A percentile compares a stretch with the other conserved stretches of the same genome.
These are phyloP conservation scores for Dermatemys mawii DNA, from an alignment of 2,113 vertebrate species.

Conservation along the genomic window DNA sequence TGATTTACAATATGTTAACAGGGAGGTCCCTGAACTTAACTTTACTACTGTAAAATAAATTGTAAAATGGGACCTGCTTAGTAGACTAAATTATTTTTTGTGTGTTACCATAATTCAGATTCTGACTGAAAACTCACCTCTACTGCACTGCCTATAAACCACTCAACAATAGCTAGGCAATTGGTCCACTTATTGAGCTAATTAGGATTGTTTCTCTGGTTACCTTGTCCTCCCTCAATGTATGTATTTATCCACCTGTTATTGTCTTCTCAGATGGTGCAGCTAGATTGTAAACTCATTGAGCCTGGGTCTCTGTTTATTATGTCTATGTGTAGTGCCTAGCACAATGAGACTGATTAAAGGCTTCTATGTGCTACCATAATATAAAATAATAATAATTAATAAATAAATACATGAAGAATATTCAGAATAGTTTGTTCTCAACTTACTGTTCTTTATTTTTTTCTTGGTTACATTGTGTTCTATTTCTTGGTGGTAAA, in stretches of 20 bases:
- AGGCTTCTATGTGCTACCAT: neutral
- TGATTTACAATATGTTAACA: neutral
- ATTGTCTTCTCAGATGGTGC: neutral
- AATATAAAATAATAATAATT: neutral
- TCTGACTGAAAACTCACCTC: neutral
- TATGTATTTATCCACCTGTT: neutral
- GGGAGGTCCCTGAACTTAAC: neutral
- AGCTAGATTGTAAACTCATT: neutral
- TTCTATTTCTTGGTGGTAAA: fast-evolving
- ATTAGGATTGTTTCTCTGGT: neutral
- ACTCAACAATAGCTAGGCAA: neutral
- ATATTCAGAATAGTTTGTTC: neutral
- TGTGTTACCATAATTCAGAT: neutral
- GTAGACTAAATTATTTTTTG: neutral
- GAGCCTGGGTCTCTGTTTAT: neutral
- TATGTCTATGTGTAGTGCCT: neutral
- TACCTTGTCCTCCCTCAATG: neutral
- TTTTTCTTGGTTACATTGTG: neutral
- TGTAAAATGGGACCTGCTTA: neutral
- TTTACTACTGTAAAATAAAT: neutral
- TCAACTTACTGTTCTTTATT: neutral
- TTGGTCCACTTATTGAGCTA: neutral
- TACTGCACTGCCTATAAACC: neutral
- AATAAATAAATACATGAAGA: neutral
- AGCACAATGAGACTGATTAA: neutral